Base-by-base conservation (phyloP, 2,888 invertebrate species). In the Hypercompe scribonia region DNA sequence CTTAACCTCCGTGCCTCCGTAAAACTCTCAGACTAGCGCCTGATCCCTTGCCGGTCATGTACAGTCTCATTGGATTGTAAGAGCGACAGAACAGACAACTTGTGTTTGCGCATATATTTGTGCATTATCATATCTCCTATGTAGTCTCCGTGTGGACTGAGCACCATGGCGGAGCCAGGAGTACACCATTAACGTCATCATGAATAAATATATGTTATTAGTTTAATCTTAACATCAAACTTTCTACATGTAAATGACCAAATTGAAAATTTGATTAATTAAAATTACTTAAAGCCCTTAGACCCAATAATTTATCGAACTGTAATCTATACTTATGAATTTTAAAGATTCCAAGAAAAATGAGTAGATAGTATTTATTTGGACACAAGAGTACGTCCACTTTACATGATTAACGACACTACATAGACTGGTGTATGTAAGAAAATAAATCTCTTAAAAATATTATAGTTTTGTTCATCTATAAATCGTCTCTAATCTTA, bases 401-500 rank as follows among this genome's bases (percentile, higher is more conserved):
- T 84, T 74, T 74, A 65, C 33, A 83, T 80, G 76, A 83, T 84
- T 76, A 84, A 80, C 75, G 72, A 68, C 70, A 76, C 73, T 74
- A 64, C 64, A 79, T 39, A 68, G 11, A 66, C 65, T 72, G 10
- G 65, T 65, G 74, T 39, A 71, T 76, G 65, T 71, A n/a, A 74
- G 63, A 78, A 67, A 42, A 84, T 84, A 81, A 84, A 84, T 84
- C 81, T 81, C n/a, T n/a, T 18, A 68, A 82, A 83, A 79, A 79
- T 80, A 82, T 81, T 80, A 81, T 79, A 84, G 80, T 78, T 80
- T 71, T 61, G 70, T 76, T 64, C 74, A 79, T 81, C 73, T 70
- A 85, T 89, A 85, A 85, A 87, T 89, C 85, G 81, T 63, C 71
- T 81, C 76, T 87, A 88, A 86, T 83, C 84, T 82, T 80, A 83